Conservation (phyloP, 2,888 invertebrate species). For the Stegophylla sp. region DNA sequence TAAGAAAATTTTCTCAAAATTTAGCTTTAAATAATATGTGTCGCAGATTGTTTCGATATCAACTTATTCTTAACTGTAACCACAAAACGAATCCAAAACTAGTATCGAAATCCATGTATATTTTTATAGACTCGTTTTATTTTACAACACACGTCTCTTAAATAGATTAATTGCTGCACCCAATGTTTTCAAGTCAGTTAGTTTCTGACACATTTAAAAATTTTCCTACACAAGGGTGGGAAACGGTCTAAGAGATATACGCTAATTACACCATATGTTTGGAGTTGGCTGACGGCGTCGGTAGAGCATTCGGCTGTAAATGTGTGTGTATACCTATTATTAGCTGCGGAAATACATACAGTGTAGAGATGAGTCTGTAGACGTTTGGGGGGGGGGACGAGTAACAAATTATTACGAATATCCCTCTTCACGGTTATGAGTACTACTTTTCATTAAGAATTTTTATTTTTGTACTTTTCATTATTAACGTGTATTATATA, state of each 20-base stretch:
- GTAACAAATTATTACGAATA: constrained; percentile 39
- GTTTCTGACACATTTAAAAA: constrained; percentile 25
- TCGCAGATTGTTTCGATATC: too few species aligned
- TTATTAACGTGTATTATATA: too few species aligned
- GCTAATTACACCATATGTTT: constrained; percentile 54
- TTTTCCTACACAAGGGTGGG: background rate
- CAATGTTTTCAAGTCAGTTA: constrained; percentile 7
- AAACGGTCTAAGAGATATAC: constrained; percentile 30
- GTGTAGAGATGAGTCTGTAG: background rate
- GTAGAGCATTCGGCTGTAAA: background rate
- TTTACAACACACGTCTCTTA: background rate
- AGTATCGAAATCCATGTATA: background rate
- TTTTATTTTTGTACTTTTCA: constrained; percentile 14
- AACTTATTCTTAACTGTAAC: too few species aligned
- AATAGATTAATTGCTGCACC: constrained; percentile 14
- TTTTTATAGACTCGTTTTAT: background rate
- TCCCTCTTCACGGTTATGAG: background rate
- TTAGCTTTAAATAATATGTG: too few species aligned
- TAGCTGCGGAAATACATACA: constrained; percentile 34
- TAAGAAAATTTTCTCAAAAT: too few species aligned
- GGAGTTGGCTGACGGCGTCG: constrained; percentile 37
- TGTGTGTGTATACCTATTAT: constrained; percentile 46
- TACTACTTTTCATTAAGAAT: too few species aligned
- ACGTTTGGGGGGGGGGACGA: constrained; percentile 27
- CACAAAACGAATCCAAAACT: too few species aligned